A percentile compares a stretch with the other conserved stretches of the same genome.
Evolutionary conservation across 1,140 invertebrate species (phyloP).

Genomic region (Nephotettix cincticeps): DNA sequence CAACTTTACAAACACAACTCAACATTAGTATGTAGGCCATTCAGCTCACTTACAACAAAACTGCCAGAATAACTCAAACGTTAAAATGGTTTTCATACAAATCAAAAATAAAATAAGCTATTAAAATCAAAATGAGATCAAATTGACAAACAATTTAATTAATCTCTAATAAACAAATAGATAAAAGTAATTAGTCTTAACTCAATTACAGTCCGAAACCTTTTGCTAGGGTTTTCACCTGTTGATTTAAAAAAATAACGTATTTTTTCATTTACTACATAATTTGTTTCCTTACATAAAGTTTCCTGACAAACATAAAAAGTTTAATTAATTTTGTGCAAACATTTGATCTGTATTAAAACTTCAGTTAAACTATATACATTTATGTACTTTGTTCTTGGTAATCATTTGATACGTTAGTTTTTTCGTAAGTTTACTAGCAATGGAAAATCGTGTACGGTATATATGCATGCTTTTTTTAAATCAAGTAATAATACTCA

Average conservation of each 20-base stretch:
- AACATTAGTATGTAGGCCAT: constrained; percentile 12
- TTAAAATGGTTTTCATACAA: neutral
- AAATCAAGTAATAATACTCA: too few species aligned
- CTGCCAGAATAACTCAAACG: neutral
- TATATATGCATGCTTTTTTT: too few species aligned
- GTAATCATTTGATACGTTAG: too few species aligned
- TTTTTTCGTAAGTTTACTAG: too few species aligned
- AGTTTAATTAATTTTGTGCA: neutral
- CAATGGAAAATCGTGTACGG: too few species aligned
- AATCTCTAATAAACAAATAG: neutral
- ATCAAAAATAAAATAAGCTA: neutral
- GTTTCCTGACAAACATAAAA: neutral
- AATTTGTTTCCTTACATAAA: neutral
- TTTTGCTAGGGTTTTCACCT: neutral
- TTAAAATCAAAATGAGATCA: constrained; percentile 14
- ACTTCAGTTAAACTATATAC: neutral
- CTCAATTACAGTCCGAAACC: constrained; percentile 1
- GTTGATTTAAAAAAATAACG: too few species aligned
- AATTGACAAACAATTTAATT: neutral
- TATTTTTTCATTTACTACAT: too few species aligned
- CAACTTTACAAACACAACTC: neutral
- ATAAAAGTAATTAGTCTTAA: constrained; percentile 1
- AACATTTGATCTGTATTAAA: neutral
- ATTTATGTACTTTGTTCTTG: neutral
- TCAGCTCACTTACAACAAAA: neutral